These are phyloP conservation scores for Lasaia peninsularis DNA, from an alignment of 1,140 invertebrate genomes.

Conservation along the genomic window DNA sequence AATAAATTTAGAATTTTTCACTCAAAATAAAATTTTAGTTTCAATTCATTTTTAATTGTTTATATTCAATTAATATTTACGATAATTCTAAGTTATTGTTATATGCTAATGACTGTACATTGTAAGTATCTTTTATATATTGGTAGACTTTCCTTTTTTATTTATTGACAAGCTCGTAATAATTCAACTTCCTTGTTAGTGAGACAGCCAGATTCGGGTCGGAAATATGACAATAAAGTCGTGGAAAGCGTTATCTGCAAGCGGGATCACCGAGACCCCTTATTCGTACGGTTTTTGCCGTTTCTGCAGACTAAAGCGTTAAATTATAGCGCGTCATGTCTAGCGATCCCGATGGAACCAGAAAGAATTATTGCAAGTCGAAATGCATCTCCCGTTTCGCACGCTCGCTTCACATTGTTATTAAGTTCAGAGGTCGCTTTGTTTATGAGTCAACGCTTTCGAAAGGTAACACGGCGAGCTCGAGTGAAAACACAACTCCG, in stretches of 20 bases:
- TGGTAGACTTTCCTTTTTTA: neutral
- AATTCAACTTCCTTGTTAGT: conserved; percentile 36
- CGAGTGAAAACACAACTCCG: conserved; percentile 63
- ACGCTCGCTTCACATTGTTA: conserved; percentile 69
- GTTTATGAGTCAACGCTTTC: conserved; percentile 70
- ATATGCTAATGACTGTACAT: neutral
- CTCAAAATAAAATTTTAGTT: too few species aligned
- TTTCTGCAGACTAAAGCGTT: conserved; percentile 16
- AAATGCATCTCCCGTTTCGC: conserved; percentile 66
- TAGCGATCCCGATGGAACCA: conserved; percentile 44
- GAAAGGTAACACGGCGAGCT: conserved; percentile 66
- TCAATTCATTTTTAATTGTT: too few species aligned
- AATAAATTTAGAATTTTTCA: too few species aligned
- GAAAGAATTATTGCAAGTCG: conserved; percentile 64
- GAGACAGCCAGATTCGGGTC: conserved; percentile 50
- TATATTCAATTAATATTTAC: neutral
- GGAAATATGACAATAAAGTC: conserved; percentile 46
- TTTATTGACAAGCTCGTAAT: conserved; percentile 32
- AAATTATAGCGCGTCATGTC: conserved; percentile 51
- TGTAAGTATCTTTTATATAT: neutral
- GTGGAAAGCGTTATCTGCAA: conserved; percentile 47
- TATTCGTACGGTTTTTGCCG: conserved; percentile 34
- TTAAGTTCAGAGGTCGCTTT: conserved; percentile 72
- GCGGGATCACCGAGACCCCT: conserved; percentile 37
- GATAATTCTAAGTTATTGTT: too few species aligned